phyloP scores from a whole-genome alignment of 1,140 invertebrate species.

The Bombus cullumanus region DNA sequence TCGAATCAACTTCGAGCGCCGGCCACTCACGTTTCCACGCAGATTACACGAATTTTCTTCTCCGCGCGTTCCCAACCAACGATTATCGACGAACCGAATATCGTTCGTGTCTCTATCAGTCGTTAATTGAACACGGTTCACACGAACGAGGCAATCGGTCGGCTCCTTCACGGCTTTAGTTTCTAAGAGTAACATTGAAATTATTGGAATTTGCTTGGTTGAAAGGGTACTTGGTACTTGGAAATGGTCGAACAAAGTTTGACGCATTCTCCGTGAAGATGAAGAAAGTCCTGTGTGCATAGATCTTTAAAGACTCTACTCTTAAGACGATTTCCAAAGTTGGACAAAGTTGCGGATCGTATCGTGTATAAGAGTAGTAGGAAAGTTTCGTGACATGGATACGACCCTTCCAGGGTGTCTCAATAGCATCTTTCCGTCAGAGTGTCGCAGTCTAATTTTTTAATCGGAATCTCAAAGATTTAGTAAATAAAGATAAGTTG shows the following conservation, averaged over 20 bases:
- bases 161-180: no score
- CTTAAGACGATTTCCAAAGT: not conserved
- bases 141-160: no score
- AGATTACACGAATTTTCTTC: not conserved
- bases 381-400: not conserved
- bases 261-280: not conserved
- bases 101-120: no score
- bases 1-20: constrained; percentile 18
- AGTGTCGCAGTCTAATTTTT: not conserved
- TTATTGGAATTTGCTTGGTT: not conserved
- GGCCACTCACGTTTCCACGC: constrained; percentile 19
- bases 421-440: no score
- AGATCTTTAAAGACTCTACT: not conserved
- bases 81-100: no score
- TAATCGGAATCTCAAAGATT: not conserved
- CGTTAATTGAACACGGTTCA: no score
- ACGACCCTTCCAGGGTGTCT: not conserved
- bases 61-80: not conserved
- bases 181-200: not conserved
- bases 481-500: not conserved
- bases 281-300: not conserved
- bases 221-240: not conserved
- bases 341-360: not conserved
- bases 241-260: not conserved
- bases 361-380: not conserved